Base-by-base conservation (phyloP, 1,140 invertebrate species). In the Teleogryllus occipitalis region DNA sequence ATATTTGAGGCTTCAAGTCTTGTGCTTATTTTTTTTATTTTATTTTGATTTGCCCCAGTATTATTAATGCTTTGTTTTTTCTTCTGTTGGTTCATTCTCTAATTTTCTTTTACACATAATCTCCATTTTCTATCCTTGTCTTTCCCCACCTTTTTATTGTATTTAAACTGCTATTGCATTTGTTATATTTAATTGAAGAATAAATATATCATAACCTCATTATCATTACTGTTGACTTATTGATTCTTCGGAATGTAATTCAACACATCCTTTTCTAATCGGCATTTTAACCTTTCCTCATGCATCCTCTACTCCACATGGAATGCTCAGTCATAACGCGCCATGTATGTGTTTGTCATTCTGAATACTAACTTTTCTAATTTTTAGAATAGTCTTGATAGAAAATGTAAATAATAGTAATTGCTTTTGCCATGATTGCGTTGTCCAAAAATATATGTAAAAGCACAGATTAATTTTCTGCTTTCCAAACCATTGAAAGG, bases 331-430 rank as follows among this genome's bases (percentile, higher is more conserved):
- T 65, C 54, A 65, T 65, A 65, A 65, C 54, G 18, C 54, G 18
- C 54, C 54, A 65, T 65, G 54, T 65, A 65, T 65, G 54, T 65
- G 54, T 65, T 65, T 65, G 10, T 18, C 54, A 65, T 18, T 65
- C 54, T 65, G 54, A 65, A 65, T 65, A 65, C 18, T 18, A 65
- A 65, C 54, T 14, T 65, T 18, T 18, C 54, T 65, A 14, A 65
- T 65, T 65, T 65, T 65, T 65, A 65, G 54, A 65, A 65, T 65
- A 65, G 54, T 65, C 54, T 65, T 65, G 54, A 65, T 65, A 65
- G 54, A 65, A 65, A 65, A 65, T 65, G 54, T 65, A 65, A 65
- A 10, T 10, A 65, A 65, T 18, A 65, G 10, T 65, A 14, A 65
- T 65, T 18, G 18, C 18, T 65, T 18, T 65, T 65, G 54, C 54